Conservation (phyloP, 2,113 vertebrate genomes). For the Poeciliopsis retropinna region DNA sequence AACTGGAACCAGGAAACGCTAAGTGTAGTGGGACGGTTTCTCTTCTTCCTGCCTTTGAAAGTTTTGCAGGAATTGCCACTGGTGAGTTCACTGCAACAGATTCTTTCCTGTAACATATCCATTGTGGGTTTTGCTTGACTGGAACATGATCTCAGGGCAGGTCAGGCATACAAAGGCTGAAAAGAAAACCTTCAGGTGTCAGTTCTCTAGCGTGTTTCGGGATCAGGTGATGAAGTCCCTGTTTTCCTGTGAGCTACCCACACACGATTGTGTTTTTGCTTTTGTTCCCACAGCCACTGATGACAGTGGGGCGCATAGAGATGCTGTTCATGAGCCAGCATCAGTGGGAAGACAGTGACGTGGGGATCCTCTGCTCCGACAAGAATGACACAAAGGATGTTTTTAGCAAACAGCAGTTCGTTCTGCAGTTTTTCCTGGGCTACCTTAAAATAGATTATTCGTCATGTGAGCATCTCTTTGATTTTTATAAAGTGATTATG, state of each 20-base stretch:
- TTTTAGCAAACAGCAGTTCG: constrained; percentile 75
- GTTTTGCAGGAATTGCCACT: constrained; percentile 69
- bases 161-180: constrained; percentile 26
- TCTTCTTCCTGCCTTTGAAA: constrained; percentile 77
- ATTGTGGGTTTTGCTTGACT: constrained; percentile 33
- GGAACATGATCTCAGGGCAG: constrained; percentile 42
- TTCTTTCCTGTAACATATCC: constrained; percentile 16
- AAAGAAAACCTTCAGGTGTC: constrained; percentile 60
- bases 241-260: constrained; percentile 20
- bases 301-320: constrained; percentile 78
- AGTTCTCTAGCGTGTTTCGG: constrained; percentile 43
- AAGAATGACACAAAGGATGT: constrained; percentile 31
- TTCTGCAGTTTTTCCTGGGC: constrained; percentile 80
- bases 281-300: constrained; percentile 67
- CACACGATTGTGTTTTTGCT: not conserved
- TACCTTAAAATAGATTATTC: constrained; percentile 62
- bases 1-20: constrained; percentile 76
- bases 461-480: constrained; percentile 64
- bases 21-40: constrained; percentile 76
- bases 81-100: constrained; percentile 59
- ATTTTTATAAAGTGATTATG: not conserved
- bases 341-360: constrained; percentile 68
- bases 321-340: constrained; percentile 77
- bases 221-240: constrained; percentile 46
- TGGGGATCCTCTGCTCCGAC: constrained; percentile 69